Evolutionary conservation across 2,113 vertebrate genomes (phyloP).

Genomic region (Clarias gariepinus): DNA sequence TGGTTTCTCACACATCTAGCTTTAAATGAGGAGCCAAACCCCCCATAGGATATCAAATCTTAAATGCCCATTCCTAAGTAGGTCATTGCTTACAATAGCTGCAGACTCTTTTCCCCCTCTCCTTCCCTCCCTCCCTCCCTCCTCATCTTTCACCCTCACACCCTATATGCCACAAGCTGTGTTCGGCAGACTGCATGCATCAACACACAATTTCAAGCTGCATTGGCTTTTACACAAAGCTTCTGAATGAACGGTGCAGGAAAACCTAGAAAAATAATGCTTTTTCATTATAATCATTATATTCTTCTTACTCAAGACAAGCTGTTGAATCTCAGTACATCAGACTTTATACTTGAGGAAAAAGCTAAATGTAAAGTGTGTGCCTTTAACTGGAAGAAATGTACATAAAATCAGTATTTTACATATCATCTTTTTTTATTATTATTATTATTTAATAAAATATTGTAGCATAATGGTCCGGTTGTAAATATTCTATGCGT

Average conservation of each 20-base stretch:
- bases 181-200: constrained; percentile 26
- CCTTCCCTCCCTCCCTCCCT: constrained; percentile 22
- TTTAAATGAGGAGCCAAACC: constrained; percentile 69
- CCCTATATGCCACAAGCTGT: constrained; percentile 24
- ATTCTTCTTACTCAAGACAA: background rate
- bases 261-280: too few species aligned
- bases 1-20: constrained; percentile 67
- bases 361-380: background rate
- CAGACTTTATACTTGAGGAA: too few species aligned
- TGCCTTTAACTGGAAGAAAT: constrained; percentile 18
- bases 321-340: background rate
- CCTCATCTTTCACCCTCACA: constrained; percentile 48
- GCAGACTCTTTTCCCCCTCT: constrained; percentile 56
- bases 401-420: constrained; percentile 15
- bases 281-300: background rate
- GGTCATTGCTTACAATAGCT: constrained; percentile 77
- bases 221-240: constrained; percentile 4
- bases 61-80: constrained; percentile 75
- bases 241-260: background rate
- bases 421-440: background rate
- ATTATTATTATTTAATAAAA: background rate
- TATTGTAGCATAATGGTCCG: background rate
- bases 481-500: background rate
- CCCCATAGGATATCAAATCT: constrained; percentile 74
- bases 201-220: constrained; percentile 21